phyloP scores from a whole-genome alignment of 2,888 invertebrate species.

The Dascillus cervinus region DNA sequence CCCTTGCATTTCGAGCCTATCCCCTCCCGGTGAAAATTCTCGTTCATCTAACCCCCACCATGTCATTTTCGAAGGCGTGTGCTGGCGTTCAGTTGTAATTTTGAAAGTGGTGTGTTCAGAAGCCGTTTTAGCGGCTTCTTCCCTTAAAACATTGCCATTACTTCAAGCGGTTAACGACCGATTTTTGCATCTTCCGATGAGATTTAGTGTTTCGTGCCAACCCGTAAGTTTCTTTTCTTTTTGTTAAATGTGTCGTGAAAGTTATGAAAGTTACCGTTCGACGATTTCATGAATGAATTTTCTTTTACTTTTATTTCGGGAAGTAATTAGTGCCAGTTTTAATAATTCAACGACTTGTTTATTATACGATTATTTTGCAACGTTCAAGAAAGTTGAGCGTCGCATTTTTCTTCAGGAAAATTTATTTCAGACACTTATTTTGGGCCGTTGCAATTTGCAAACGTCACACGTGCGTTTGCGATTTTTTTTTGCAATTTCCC shows the following conservation, averaged over 20 bases:
- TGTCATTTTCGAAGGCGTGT: slow-evolving; percentile 30
- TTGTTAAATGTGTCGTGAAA: slow-evolving; percentile 1
- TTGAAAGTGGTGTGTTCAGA: slow-evolving; percentile 22
- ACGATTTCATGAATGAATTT: no score
- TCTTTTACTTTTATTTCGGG: no score
- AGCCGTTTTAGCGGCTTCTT: slow-evolving; percentile 2
- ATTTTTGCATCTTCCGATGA: background rate
- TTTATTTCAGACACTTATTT: no score
- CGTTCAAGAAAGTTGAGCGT: no score
- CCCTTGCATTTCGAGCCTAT: slow-evolving; percentile 31
- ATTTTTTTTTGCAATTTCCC: no score
- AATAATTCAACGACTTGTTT: no score
- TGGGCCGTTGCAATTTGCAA: no score
- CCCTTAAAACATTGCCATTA: slow-evolving; percentile 5
- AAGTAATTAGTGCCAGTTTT: no score
- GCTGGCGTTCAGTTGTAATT: slow-evolving; percentile 40
- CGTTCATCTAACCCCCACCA: slow-evolving; percentile 34
- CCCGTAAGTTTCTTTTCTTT: background rate
- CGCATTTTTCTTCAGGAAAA: no score
- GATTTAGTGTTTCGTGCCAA: background rate
- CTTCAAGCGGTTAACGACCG: background rate
- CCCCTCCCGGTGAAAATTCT: slow-evolving; percentile 24
- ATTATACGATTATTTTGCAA: no score
- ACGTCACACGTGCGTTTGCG: no score
- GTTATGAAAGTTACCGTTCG: no score